A percentile compares a stretch with the other conserved stretches of the same genome.
Conservation (phyloP, 2,113 vertebrate genomes). For the Melospiza georgiana region DNA sequence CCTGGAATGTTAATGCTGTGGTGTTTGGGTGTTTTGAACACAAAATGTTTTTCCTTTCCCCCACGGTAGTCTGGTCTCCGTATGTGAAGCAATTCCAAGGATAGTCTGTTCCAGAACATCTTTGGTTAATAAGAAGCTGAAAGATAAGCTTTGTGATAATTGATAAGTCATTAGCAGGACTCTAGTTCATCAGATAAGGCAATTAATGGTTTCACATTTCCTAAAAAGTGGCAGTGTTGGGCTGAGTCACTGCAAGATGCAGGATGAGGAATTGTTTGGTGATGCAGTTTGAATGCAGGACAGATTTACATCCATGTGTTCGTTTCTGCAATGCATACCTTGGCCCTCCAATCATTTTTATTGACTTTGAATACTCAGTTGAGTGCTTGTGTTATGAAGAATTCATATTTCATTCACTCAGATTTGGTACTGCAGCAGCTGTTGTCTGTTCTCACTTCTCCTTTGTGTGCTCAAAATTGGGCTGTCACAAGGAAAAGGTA, state of each 20-base stretch:
- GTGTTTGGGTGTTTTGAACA: neutral
- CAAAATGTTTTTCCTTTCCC: neutral
- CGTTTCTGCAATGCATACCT: neutral
- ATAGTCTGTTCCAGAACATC: slow-evolving; percentile 57
- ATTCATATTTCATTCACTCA: neutral
- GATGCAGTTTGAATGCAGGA: neutral
- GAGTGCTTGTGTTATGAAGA: neutral
- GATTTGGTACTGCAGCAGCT: neutral
- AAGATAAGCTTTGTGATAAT: slow-evolving; percentile 75
- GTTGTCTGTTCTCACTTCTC: neutral
- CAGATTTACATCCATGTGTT: neutral
- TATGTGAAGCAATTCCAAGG: slow-evolving; percentile 24
- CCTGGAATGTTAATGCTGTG: neutral
- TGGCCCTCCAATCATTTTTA: neutral
- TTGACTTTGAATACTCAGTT: neutral
- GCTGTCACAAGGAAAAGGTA: neutral
- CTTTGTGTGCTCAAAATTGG: accelerated
- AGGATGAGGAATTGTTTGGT: neutral
- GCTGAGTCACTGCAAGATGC: neutral
- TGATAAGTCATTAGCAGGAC: slow-evolving; percentile 75
- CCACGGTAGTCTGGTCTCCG: slow-evolving; percentile 1
- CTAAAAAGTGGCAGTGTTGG: slow-evolving; percentile 19
- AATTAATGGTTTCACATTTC: slow-evolving; percentile 71
- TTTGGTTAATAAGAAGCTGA: slow-evolving; percentile 76
- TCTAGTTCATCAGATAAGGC: slow-evolving; percentile 74